Percentiles rank a stretch among this genome's conserved stretches.
phyloP scores from a whole-genome alignment of 2,797 vertebrate genomes.

The Spea hammondii region DNA sequence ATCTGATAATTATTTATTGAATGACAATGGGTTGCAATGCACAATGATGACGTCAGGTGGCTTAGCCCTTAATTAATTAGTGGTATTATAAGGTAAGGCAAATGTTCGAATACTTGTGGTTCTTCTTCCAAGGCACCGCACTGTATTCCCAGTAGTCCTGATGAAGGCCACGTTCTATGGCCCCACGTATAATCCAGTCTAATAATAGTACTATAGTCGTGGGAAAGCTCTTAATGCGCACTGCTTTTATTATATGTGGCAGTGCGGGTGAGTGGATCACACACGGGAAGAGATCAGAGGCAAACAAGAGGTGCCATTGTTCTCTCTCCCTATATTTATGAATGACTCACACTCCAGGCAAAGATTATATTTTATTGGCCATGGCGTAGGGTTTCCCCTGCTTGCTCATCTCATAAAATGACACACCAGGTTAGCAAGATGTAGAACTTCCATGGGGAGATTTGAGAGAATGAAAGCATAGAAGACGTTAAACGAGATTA shows the following conservation, averaged over 20 bases:
- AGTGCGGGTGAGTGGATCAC: slow-evolving; percentile 52
- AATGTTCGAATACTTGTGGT: not conserved
- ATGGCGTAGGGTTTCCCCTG: slow-evolving; percentile 68
- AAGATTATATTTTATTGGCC: slow-evolving; percentile 73
- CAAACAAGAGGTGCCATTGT: slow-evolving; percentile 74
- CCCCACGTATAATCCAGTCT: slow-evolving; percentile 15
- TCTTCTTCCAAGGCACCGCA: not conserved
- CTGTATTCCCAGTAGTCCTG: not conserved
- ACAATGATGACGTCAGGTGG: too few species aligned
- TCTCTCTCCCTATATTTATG: slow-evolving; percentile 69
- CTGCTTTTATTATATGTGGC: slow-evolving; percentile 36
- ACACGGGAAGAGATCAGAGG: slow-evolving; percentile 70
- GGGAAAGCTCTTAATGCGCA: slow-evolving; percentile 25
- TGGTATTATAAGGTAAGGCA: too few species aligned
- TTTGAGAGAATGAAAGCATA: slow-evolving; percentile 24
- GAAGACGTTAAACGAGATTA: slow-evolving; percentile 28
- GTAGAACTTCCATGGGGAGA: slow-evolving; percentile 14
- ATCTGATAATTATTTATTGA: too few species aligned
- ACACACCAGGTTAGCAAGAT: slow-evolving; percentile 62
- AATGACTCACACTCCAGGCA: slow-evolving; percentile 69
- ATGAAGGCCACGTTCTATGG: not conserved
- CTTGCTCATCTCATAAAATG: slow-evolving; percentile 78
- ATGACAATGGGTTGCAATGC: too few species aligned
- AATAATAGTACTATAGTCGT: slow-evolving; percentile 29
- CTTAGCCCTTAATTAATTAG: too few species aligned